phyloP scores from a whole-genome alignment of 2,113 vertebrate genomes.

The Ciconia stormi region DNA sequence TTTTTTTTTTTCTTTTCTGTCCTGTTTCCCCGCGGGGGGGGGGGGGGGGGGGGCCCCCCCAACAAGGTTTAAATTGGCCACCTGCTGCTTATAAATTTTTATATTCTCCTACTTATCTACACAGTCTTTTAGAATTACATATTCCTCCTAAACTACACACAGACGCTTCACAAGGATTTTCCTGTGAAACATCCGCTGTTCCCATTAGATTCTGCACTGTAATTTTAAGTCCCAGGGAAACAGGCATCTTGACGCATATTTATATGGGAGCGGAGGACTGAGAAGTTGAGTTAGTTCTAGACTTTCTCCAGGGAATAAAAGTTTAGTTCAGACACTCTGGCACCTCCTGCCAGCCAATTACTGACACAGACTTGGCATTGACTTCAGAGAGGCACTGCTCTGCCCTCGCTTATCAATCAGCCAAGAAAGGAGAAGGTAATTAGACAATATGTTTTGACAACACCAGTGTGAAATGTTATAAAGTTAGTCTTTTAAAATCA shows the following conservation, averaged over 20 bases:
- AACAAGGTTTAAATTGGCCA: constrained; percentile 18
- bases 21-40: too few species aligned
- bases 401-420: constrained; percentile 63
- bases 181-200: constrained; percentile 21
- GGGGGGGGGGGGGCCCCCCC: too few species aligned
- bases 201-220: constrained; percentile 22
- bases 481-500: constrained; percentile 51
- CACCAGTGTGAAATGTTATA: constrained; percentile 31
- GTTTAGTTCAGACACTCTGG: constrained; percentile 11
- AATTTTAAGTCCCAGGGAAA: constrained; percentile 29
- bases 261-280: not conserved
- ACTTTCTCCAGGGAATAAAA: constrained; percentile 42
- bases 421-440: constrained; percentile 59
- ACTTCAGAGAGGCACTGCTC: constrained; percentile 58
- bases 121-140: constrained; percentile 33
- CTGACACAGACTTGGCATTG: constrained; percentile 20
- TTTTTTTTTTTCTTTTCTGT: too few species aligned
- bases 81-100: constrained; percentile 32
- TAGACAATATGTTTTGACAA: constrained; percentile 67
- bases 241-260: constrained; percentile 16
- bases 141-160: constrained; percentile 22
- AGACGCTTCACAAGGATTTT: not conserved
- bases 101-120: constrained; percentile 38
- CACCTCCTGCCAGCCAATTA: constrained; percentile 47
- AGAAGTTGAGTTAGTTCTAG: constrained; percentile 30